Evolutionary conservation across 2,797 vertebrate genomes (phyloP).

Genomic region (Notolabrus celidotus): DNA sequence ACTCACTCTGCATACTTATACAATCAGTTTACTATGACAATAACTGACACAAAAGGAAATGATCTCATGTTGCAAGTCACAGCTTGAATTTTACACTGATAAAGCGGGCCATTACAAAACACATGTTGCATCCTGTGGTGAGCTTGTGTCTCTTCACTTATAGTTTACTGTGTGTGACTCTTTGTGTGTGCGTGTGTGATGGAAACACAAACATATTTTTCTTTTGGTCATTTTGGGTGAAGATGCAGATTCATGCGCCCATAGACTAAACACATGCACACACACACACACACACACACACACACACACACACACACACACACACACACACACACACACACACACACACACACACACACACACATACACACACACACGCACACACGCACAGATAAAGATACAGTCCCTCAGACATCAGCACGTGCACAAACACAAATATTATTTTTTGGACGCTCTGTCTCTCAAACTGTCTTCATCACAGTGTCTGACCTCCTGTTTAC

Average conservation of each 20-base stretch:
- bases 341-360: too few species aligned
- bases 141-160: background rate
- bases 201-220: too few species aligned
- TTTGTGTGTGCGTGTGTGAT: background rate
- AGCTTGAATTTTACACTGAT: background rate
- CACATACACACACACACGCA: background rate
- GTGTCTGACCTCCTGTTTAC: too few species aligned
- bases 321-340: too few species aligned
- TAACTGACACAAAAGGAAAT: slow-evolving; percentile 9
- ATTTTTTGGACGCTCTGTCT: too few species aligned
- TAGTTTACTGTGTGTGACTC: background rate
- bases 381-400: background rate
- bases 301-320: too few species aligned
- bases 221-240: too few species aligned
- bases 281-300: too few species aligned
- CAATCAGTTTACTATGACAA: background rate
- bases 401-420: too few species aligned
- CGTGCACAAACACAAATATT: background rate
- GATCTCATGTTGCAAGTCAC: slow-evolving; percentile 5
- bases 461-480: too few species aligned
- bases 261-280: too few species aligned
- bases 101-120: background rate
- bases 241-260: too few species aligned
- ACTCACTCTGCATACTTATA: background rate
- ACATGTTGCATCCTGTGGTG: background rate